phyloP scores from a whole-genome alignment of 23 tunicate species.

The Aplidium turbinatum region DNA sequence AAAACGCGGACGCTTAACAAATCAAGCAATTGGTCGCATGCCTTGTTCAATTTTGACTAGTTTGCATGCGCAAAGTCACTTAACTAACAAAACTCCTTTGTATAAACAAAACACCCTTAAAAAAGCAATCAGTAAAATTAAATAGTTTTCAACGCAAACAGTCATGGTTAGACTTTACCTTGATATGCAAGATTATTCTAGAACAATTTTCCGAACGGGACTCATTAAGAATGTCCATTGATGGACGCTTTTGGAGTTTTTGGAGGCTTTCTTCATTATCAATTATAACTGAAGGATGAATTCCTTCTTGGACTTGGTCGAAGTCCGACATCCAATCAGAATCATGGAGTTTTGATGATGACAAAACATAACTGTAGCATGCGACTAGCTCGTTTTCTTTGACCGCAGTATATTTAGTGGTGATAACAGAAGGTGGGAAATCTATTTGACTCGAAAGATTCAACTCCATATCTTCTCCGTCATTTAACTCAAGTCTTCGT shows the following conservation, averaged over 20 bases:
- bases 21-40: too few species aligned
- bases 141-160: not conserved
- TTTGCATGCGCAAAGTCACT: too few species aligned
- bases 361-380: slow-evolving; percentile 24
- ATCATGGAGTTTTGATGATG: slow-evolving; percentile 12
- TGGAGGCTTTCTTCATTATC: slow-evolving; percentile 1
- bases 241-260: slow-evolving; percentile 6
- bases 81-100: too few species aligned
- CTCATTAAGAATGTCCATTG: slow-evolving; percentile 35
- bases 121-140: too few species aligned
- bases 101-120: too few species aligned
- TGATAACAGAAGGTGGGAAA: too few species aligned
- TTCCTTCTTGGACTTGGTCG: slow-evolving; percentile 25
- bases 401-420: too few species aligned
- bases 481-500: slow-evolving; percentile 14
- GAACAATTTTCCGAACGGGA: slow-evolving; percentile 24
- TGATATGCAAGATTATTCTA: slow-evolving; percentile 42
- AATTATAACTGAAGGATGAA: slow-evolving; percentile 48
- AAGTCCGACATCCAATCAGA: slow-evolving; percentile 43
- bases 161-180: too few species aligned
- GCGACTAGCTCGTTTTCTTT: not conserved
- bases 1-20: too few species aligned
- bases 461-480: not conserved
- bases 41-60: too few species aligned
- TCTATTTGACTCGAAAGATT: too few species aligned